A percentile compares a stretch with the other conserved stretches of the same genome.
These are phyloP conservation scores for Strigops habroptila DNA, from an alignment of 2,113 vertebrate genomes.

Conservation along the genomic window DNA sequence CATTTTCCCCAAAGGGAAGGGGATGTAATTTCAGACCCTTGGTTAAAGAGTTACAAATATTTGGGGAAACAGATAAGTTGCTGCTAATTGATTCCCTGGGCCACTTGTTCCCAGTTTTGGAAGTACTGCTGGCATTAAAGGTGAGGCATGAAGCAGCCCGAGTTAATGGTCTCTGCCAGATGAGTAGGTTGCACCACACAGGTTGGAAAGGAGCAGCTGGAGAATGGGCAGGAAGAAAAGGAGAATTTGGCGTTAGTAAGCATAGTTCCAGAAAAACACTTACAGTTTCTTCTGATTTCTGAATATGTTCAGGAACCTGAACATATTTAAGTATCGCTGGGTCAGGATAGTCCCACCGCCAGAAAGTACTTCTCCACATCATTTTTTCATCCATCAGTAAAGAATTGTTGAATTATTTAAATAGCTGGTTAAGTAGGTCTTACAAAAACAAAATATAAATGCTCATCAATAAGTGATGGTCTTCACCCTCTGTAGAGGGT, in stretches of 20 bases:
- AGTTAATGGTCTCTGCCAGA: background rate
- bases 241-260: background rate
- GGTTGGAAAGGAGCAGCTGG: background rate
- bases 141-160: background rate
- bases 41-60: slow-evolving; percentile 18
- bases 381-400: background rate
- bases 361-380: background rate
- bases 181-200: background rate
- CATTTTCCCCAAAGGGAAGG: background rate
- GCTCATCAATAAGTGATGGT: background rate
- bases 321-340: background rate
- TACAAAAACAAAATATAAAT: background rate
- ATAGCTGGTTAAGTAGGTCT: background rate
- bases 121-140: background rate
- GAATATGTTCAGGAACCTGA: background rate
- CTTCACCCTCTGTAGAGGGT: background rate
- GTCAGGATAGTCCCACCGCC: background rate
- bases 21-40: slow-evolving; percentile 31
- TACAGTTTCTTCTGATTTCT: background rate
- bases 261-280: background rate
- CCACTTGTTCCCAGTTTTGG: background rate
- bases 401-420: background rate
- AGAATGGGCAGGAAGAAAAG: background rate
- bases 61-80: background rate
- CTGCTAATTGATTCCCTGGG: slow-evolving; percentile 43